Conservation (phyloP, 2,888 invertebrate genomes). For the Agrypnus murinus region DNA sequence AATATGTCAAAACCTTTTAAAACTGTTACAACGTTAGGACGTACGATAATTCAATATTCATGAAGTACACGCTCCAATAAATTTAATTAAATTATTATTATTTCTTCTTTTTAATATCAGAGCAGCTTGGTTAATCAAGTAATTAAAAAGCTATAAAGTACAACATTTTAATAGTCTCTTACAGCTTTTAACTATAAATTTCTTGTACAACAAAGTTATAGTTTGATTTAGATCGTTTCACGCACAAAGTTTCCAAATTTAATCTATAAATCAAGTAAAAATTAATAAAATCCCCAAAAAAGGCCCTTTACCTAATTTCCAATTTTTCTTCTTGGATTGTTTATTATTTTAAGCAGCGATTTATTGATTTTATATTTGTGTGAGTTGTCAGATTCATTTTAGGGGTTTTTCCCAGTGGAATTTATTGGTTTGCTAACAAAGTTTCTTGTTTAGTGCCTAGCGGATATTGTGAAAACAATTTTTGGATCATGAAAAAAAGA, state of each 20-base stretch:
- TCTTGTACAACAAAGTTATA: background rate
- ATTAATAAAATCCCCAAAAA: too few species aligned
- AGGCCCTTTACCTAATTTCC: too few species aligned
- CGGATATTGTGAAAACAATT: background rate
- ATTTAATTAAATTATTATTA: conserved; percentile 6
- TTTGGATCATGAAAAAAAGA: background rate
- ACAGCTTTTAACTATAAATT: background rate
- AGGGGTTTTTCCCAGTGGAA: background rate
- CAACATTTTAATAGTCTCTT: background rate
- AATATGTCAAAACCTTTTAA: background rate
- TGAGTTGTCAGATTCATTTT: background rate
- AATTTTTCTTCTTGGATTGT: background rate
- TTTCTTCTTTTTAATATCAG: conserved; percentile 1
- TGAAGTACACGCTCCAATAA: conserved; percentile 13
- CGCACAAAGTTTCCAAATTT: too few species aligned
- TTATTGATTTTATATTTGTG: background rate
- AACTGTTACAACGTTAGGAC: background rate
- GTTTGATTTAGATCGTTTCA: background rate
- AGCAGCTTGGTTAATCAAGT: background rate
- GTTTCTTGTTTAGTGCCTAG: background rate
- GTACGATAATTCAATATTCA: conserved; percentile 12
- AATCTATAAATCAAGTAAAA: too few species aligned
- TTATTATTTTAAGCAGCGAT: background rate
- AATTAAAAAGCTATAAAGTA: background rate
- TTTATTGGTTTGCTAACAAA: conserved; percentile 5